Evolutionary conservation across 1,140 invertebrate species (phyloP).

Genomic region (Globodera ellingtonae): DNA sequence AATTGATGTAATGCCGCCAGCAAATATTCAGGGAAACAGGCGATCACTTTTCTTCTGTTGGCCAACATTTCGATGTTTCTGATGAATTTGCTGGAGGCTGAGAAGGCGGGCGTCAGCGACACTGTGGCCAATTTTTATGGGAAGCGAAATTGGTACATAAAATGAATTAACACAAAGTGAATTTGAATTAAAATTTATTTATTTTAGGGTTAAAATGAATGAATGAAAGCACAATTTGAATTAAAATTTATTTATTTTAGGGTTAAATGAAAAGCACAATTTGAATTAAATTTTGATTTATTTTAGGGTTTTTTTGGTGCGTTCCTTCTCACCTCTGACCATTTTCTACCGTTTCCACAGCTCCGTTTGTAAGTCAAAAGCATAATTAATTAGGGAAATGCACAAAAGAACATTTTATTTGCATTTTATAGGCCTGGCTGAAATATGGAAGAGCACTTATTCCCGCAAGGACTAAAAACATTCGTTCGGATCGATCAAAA

Average conservation of each 20-base stretch:
- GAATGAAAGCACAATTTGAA: neutral
- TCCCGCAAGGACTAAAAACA: slow-evolving; percentile 52
- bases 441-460: slow-evolving; percentile 63
- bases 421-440: slow-evolving; percentile 46
- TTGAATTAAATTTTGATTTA: neutral
- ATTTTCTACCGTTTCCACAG: slow-evolving; percentile 64
- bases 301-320: slow-evolving; percentile 57
- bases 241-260: neutral
- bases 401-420: neutral
- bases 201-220: neutral
- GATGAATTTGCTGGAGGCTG: slow-evolving; percentile 64
- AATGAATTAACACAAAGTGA: no score
- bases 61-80: slow-evolving; percentile 63
- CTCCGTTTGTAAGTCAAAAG: slow-evolving; percentile 54
- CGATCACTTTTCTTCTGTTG: slow-evolving; percentile 54
- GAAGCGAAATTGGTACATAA: slow-evolving; percentile 47
- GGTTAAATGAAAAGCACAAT: no score
- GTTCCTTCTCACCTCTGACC: slow-evolving; percentile 59
- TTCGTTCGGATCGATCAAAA: no score
- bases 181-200: neutral
- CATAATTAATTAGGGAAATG: neutral
- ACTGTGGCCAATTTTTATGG: slow-evolving; percentile 64
- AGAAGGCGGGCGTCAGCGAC: slow-evolving; percentile 57
- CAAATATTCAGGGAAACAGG: slow-evolving; percentile 22
- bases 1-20: neutral